phyloP scores from a whole-genome alignment of 2,113 vertebrate genomes.

The Chrysemys picta region DNA sequence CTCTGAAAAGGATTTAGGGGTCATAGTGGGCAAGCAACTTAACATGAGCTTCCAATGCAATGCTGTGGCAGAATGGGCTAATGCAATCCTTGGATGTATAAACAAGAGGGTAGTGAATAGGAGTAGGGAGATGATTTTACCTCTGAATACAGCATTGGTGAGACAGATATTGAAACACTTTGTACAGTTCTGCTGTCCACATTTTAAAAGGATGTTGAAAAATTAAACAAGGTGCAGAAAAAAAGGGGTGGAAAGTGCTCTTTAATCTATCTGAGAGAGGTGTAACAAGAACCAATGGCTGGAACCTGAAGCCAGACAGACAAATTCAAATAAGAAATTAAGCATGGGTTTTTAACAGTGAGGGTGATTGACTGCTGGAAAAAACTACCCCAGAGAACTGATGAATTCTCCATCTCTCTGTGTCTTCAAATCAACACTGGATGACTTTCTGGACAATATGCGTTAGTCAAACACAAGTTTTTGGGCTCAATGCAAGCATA shows the following conservation, averaged over 20 bases:
- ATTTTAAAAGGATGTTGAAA: background rate
- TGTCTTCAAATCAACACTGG: background rate
- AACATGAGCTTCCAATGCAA: background rate
- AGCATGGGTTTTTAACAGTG: background rate
- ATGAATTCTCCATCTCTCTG: background rate
- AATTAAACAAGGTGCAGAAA: background rate
- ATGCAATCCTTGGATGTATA: background rate
- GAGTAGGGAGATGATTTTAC: background rate
- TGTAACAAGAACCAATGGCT: background rate
- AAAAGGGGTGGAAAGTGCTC: background rate
- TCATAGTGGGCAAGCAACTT: background rate
- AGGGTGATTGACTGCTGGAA: background rate
- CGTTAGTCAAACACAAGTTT: background rate
- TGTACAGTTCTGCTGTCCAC: background rate
- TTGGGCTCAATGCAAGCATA: background rate
- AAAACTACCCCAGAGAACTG: background rate
- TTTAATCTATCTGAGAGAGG: no score
- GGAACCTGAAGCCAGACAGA: background rate
- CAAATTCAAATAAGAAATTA: background rate
- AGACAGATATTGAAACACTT: background rate
- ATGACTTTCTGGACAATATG: background rate
- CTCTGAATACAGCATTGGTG: background rate
- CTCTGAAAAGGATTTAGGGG: background rate
- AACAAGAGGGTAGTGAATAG: background rate
- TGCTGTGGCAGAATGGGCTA: background rate